Conservation (phyloP, 2,888 invertebrate genomes). For the Caenorhabditis wallacei region DNA sequence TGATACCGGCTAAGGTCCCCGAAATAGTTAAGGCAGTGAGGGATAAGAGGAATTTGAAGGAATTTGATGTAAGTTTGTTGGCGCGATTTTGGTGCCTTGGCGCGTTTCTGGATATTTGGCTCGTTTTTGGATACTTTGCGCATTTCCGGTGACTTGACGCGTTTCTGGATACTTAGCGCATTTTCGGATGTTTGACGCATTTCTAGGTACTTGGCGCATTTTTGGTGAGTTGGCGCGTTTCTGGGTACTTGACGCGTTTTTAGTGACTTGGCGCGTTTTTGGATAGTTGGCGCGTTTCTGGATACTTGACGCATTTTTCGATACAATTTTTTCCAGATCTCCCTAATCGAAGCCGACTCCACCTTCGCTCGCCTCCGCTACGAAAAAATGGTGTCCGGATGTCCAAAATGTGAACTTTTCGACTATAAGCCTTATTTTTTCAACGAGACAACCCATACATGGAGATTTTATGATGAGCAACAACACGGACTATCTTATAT, state of each 20-base stretch:
- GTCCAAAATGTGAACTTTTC: conserved; percentile 17
- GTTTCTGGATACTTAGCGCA: no score
- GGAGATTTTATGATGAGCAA: conserved; percentile 2
- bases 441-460: not conserved
- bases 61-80: not conserved
- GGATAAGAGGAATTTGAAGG: not conserved
- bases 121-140: no score
- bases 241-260: no score
- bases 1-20: no score
- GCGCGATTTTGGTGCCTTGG: no score
- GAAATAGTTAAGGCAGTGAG: not conserved
- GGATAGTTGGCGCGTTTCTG: no score
- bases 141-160: no score
- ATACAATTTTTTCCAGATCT: not conserved
- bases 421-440: conserved; percentile 8
- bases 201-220: no score
- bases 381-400: not conserved
- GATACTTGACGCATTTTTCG: not conserved
- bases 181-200: no score
- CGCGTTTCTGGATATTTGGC: no score
- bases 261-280: no score
- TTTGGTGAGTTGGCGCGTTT: no score
- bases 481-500: conserved; percentile 4
- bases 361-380: conserved; percentile 5
- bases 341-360: not conserved